Percentiles rank a stretch among this genome's conserved stretches.
These are phyloP conservation scores for Zoroaster sp. DNA, from an alignment of 53 echinoderm and acorn worm species.

Conservation along the genomic window DNA sequence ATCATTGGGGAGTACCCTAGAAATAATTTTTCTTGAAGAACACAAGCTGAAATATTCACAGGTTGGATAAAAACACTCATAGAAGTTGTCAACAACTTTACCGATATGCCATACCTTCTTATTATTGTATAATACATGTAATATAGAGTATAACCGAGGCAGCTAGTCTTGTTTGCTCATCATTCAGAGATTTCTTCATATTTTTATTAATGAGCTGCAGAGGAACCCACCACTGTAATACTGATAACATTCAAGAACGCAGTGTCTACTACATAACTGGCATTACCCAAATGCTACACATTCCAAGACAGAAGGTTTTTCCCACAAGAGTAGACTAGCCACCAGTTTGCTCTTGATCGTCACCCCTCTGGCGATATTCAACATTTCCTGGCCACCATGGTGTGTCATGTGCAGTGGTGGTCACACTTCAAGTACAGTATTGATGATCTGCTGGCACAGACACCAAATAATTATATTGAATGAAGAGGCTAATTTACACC, in stretches of 20 bases:
- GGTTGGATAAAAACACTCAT: too few species aligned
- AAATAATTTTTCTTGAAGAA: too few species aligned
- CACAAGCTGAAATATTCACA: too few species aligned
- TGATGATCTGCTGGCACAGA: too few species aligned
- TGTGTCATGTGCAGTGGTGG: too few species aligned
- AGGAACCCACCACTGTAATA: background rate
- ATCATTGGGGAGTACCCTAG: too few species aligned
- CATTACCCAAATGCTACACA: constrained; percentile 20
- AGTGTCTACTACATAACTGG: constrained; percentile 1
- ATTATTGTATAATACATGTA: background rate
- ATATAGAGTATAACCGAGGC: background rate
- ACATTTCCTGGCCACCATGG: background rate
- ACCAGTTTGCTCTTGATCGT: background rate
- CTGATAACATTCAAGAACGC: background rate
- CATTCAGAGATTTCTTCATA: background rate
- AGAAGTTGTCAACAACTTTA: too few species aligned
- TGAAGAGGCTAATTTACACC: too few species aligned
- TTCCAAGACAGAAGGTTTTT: constrained; percentile 7
- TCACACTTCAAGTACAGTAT: too few species aligned
- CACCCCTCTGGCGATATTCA: background rate
- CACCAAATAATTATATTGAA: too few species aligned
- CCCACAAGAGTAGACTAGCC: constrained; percentile 1
- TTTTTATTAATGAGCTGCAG: background rate
- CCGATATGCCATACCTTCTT: too few species aligned
- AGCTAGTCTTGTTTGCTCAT: background rate